Base-by-base conservation (phyloP, 2,113 vertebrate genomes). In the Anser brachyrhynchus region DNA sequence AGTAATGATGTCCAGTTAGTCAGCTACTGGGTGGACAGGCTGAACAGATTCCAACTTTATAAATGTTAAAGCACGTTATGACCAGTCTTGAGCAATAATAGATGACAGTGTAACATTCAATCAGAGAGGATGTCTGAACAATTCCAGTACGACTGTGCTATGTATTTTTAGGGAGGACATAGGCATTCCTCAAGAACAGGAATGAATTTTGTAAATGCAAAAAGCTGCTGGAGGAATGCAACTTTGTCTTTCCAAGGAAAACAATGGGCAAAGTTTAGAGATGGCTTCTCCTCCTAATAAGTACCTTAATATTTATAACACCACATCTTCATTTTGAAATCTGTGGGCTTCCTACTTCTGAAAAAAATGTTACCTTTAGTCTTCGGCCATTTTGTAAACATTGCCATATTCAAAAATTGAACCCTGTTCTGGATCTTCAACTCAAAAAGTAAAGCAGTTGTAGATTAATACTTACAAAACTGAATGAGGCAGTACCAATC, bases 21-120 rank as follows among this genome's bases (percentile, higher is more conserved):
- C 87, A 92, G 87, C 75, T 88, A 25, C 77, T 90, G 93, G 87
- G 93, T 86, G 87, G 93, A 89, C 76, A 76, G 37, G 62, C 67
- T 95, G 91, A 94, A 89, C 59, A 58, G 59, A 64, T 71, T 80
- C 71, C 91, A 91, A 16, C 64, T 92, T 85, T 31, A 46, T 58
- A 88, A 87, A 97, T 92, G 91, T 92, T 96, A 87, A 87, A 57
- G 72, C 44, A 21, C 22, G 19, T 39, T 78, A 39, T 77, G 77
- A 85, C 76, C 66, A 81, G 86, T 58, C 74, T 93, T 94, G 94
- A 90, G 83, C 90, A 89, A 88, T 95, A 93, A 51, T 31, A 59
- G 67, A 67, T 92, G 81, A 72, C 73, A 74, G 66, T 17, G 5
- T 41, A 84, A 54, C 49, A 31, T 76, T 93, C 66, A 85, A 0